Base-by-base conservation (phyloP, 1,140 invertebrate genomes). In the Halotydeus destructor region DNA sequence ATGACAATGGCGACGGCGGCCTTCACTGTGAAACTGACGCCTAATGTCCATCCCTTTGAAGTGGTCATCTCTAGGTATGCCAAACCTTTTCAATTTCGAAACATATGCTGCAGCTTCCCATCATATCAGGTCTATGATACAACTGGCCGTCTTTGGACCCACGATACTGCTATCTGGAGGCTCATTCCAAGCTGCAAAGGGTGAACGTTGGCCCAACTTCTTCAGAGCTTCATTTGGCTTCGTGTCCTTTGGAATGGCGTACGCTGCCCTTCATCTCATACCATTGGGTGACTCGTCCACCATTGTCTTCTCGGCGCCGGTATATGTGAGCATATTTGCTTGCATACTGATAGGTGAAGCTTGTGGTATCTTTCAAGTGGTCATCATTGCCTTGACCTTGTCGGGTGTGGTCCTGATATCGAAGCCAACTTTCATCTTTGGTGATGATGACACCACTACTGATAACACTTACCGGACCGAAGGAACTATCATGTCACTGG, bases 401-500 rank as follows among this genome's bases (percentile, higher is more conserved):
- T 53, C 57, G 9, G 66, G 66, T 8, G 65, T 67, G 3, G 45
- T 65, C 36, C 52, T 68, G 16, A 65, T 69, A 21, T 52, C 64
- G 8, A 62, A 56, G 43, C 66, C 66, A 39, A 64, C 65, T 22
- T 65, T 68, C 45, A 45, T 69, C 16, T 58, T 59, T 38, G 57
- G 53, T 8, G n/a, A 9, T 14, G n/a, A 30, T 30, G 28, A 30
- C 9, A 30, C 9, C 14, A 30, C 14, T 38, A 16, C 9, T 30
- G 38, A 27, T 6, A 14, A 27, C 9, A 16, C 73, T 54, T 25
- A 49, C 22, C 26, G 19, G 16, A 59, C 79, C 14, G 74, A 74
- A 69, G 78, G 78, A 41, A 74, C 77, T 4, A 66, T 78, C 1
- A 75, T 78, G 18, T 79, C 81, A 25, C 75, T 84, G 50, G 68